Evolutionary conservation across 2,888 invertebrate species (phyloP), one percentile per base, ranked within the genome.

Genomic region (Drosophila fulvimacula): DNA sequence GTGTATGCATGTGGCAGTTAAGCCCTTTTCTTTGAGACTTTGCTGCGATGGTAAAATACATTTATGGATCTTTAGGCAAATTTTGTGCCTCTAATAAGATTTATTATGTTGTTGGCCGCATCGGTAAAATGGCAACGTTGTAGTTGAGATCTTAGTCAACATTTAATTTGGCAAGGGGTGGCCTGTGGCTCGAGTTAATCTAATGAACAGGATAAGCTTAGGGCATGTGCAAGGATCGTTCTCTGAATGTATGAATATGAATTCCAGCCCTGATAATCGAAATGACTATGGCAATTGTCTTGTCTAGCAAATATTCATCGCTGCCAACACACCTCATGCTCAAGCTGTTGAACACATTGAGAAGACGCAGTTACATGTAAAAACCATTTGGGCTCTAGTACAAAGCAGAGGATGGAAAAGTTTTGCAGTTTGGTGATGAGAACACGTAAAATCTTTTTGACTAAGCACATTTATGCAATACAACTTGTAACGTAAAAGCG

Each of bases 61-160:
- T 84, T 83, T 84, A 81, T 83, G 80, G 80, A 69, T 82, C 74
- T 87, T 87, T 74, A 74, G 73, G 73, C 56, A 73, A 71, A 79
- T 74, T 81, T 75, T 74, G 49, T 75, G 65, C 75, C 73, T 71
- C 66, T 81, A 81, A 78, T 81, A 81, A 73, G 81, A 81, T 79
- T 81, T 81, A 79, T 78, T 73, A 73, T 73, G 64, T 65, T 66
- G 46, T 71, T 62, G 59, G 56, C 13, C 62, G 58, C 51, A 65
- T 66, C 74, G 59, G 67, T 58, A 57, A 67, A 72, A 64, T 69
- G 59, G 39, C 30, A 59, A 62, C 57, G 62, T 53, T 61, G 24
- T 38, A 62, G 62, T 58, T 51, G 32, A 53, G 57, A 17, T 56
- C 58, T 58, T 60, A 61, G 63, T 55, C 30, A 68, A 66, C 68